phyloP scores from a whole-genome alignment of 2,888 invertebrate species.

The Acleris laterana region DNA sequence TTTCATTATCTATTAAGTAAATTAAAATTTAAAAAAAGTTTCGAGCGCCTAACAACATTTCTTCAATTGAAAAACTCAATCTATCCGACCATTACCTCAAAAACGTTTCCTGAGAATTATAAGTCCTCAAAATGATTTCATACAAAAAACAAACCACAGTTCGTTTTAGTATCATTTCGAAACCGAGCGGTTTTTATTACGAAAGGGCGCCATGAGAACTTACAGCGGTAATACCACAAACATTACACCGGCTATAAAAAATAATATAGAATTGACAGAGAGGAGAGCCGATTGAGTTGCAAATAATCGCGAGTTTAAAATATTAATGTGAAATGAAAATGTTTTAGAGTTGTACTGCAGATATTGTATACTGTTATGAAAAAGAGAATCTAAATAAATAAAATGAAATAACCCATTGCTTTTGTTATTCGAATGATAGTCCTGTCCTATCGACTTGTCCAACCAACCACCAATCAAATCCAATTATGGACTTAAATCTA shows the following conservation, averaged over 20 bases:
- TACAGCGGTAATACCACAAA: constrained; percentile 26
- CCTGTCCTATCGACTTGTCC: too few relatives aligned
- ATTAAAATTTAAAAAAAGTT: too few relatives aligned
- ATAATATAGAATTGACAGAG: constrained; percentile 14
- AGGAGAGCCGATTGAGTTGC: constrained; percentile 1
- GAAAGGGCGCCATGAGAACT: constrained; percentile 36
- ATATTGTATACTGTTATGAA: too few relatives aligned
- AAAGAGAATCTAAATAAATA: too few relatives aligned
- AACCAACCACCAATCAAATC: too few relatives aligned
- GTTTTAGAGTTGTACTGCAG: too few relatives aligned
- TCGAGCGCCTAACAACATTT: too few relatives aligned
- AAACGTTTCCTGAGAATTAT: constrained; percentile 13
- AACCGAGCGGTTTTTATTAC: constrained; percentile 21
- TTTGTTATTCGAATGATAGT: too few relatives aligned
- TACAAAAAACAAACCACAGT: constrained; percentile 28
- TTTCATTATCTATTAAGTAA: too few relatives aligned
- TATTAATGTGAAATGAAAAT: too few relatives aligned
- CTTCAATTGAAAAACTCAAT: constrained; percentile 6
- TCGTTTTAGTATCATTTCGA: constrained; percentile 37
- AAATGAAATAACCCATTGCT: too few relatives aligned
- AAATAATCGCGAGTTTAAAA: not conserved
- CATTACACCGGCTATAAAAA: constrained; percentile 31
- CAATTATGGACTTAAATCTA: too few relatives aligned
- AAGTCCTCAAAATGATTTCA: constrained; percentile 21
- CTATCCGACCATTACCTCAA: constrained; percentile 8